phyloP scores from a whole-genome alignment of 2,113 vertebrate species.

The Camelus bactrianus region DNA sequence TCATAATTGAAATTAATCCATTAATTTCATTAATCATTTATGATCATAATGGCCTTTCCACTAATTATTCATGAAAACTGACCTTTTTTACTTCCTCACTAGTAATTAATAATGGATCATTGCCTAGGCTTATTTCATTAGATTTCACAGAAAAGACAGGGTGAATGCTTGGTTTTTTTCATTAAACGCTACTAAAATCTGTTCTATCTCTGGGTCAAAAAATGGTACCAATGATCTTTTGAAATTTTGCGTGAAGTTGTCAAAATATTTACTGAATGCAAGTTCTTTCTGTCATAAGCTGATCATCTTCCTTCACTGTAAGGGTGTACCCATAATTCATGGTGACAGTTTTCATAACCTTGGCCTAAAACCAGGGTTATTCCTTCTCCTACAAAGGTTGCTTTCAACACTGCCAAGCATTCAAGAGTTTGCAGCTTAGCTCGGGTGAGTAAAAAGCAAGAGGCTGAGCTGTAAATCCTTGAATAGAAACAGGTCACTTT shows the following conservation, averaged over 20 bases:
- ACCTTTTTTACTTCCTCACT: background rate
- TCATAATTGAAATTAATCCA: background rate
- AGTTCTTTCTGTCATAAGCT: background rate
- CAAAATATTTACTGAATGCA: background rate
- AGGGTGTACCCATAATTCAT: background rate
- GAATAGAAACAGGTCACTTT: background rate
- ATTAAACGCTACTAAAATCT: background rate
- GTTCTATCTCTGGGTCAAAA: background rate
- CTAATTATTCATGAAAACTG: background rate
- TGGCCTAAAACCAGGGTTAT: background rate
- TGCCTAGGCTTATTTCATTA: background rate
- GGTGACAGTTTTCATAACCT: background rate
- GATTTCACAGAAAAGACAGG: background rate
- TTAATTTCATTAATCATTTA: no score
- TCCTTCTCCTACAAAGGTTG: background rate
- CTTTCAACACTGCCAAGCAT: background rate
- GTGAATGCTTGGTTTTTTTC: background rate
- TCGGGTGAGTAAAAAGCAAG: background rate
- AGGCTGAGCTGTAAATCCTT: background rate
- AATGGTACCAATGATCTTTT: background rate
- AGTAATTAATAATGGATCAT: background rate
- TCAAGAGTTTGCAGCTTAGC: background rate
- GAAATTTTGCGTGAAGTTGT: conserved; percentile 44
- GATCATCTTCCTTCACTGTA: background rate
- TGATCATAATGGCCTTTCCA: background rate